Percentiles rank a stretch among this genome's conserved stretches.
Conservation (phyloP, 2,888 invertebrate species). For the Megastigmus dorsalis region DNA sequence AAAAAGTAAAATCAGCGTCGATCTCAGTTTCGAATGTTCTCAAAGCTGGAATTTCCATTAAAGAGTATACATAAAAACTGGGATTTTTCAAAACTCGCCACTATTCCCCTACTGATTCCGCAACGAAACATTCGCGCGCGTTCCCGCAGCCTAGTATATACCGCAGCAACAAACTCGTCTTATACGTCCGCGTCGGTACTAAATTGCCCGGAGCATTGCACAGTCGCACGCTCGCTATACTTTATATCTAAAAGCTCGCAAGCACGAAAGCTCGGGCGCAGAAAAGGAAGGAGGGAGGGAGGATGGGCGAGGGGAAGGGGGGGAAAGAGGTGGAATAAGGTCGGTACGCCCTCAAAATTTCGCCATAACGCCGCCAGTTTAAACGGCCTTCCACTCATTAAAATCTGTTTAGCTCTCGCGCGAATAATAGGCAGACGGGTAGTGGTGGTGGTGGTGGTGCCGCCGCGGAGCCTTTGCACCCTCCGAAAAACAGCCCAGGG, state of each 20-base stretch:
- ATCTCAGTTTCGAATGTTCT: too few relatives aligned
- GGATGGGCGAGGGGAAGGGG: too few relatives aligned
- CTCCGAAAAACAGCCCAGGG: conserved; percentile 41
- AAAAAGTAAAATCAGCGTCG: too few relatives aligned
- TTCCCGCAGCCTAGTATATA: too few relatives aligned
- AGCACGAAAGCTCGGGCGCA: not conserved
- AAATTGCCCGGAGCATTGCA: not conserved
- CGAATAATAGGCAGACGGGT: conserved; percentile 60
- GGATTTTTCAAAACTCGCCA: not conserved
- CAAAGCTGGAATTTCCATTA: too few relatives aligned
- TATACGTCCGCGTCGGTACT: not conserved
- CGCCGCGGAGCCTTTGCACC: not conserved
- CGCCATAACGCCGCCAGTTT: conserved; percentile 34
- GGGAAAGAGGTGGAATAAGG: too few relatives aligned
- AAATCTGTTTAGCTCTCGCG: conserved; percentile 76
- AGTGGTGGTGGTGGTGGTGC: too few relatives aligned
- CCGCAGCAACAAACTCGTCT: too few relatives aligned
- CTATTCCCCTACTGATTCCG: conserved; percentile 3
- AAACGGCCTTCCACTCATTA: conserved; percentile 73
- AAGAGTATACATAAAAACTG: too few relatives aligned
- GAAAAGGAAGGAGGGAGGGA: not conserved
- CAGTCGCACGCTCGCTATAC: not conserved
- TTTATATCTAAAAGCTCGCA: conserved; percentile 21
- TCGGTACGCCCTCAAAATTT: conserved; percentile 38
- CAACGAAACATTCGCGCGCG: conserved; percentile 31